Percentiles rank a stretch among this genome's conserved stretches.
Evolutionary conservation across 2,113 vertebrate species (phyloP).

Genomic region (Acanthisitta chloris): DNA sequence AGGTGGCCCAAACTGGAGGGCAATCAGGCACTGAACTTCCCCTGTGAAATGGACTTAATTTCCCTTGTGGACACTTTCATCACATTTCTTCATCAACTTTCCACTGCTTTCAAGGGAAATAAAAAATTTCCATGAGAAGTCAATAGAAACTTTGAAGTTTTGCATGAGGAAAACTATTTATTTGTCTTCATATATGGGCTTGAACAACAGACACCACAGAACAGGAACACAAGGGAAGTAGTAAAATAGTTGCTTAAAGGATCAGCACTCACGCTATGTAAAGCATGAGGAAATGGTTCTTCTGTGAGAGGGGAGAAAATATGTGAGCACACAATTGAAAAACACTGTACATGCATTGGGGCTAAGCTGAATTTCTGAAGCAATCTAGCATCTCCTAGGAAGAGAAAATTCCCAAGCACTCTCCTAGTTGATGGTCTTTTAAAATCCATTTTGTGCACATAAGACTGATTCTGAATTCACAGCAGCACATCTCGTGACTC

Average conservation of each 20-base stretch:
- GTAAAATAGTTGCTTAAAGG: background rate
- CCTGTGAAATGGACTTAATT: background rate
- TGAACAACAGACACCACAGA: background rate
- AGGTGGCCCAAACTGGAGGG: background rate
- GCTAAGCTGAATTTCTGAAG: background rate
- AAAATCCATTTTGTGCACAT: background rate
- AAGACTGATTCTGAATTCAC: background rate
- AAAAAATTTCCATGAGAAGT: background rate
- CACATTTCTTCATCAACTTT: background rate
- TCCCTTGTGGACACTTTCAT: background rate
- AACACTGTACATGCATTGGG: background rate
- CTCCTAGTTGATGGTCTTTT: background rate
- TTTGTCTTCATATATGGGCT: background rate
- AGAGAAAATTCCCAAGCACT: background rate
- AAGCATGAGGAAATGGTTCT: background rate
- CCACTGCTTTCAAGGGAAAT: background rate
- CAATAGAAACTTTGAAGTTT: background rate
- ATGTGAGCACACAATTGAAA: background rate
- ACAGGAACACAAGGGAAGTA: background rate
- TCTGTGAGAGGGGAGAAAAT: accelerated
- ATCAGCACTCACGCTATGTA: background rate
- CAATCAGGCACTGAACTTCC: background rate
- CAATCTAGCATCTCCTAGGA: background rate
- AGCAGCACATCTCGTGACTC: background rate
- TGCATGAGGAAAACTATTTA: background rate